A percentile compares a stretch with the other conserved stretches of the same genome.
These are phyloP conservation scores for Physocephala rufipes DNA, from an alignment of 2,888 invertebrate genomes.

Conservation along the genomic window DNA sequence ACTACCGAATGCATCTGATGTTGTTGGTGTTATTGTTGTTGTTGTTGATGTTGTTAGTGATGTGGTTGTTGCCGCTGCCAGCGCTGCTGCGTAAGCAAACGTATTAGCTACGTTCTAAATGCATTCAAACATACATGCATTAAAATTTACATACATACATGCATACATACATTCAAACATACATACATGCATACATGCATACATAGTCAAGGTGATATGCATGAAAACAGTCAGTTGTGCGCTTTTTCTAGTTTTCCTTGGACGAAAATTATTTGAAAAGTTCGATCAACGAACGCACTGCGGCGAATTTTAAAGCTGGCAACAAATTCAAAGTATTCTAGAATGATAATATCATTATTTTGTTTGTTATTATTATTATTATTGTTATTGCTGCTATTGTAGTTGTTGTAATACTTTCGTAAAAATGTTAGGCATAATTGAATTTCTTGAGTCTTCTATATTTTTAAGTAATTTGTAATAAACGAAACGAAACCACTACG, in stretches of 20 bases:
- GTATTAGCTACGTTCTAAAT: constrained; percentile 7
- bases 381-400: background rate
- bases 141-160: background rate
- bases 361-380: too few species aligned
- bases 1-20: background rate
- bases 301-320: constrained; percentile 26
- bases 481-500: background rate
- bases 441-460: constrained; percentile 9
- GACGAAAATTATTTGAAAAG: constrained; percentile 38
- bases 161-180: constrained; percentile 10
- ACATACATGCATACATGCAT: constrained; percentile 6
- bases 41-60: background rate
- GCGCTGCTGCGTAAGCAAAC: constrained; percentile 37
- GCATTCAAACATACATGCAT: constrained; percentile 20
- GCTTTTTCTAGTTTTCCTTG: constrained; percentile 39
- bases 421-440: constrained; percentile 1
- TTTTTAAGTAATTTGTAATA: background rate
- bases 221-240: constrained; percentile 35
- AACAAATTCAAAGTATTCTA: constrained; percentile 15
- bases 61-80: constrained; percentile 48
- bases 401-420: background rate
- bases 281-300: constrained; percentile 36
- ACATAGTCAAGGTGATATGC: constrained; percentile 31
- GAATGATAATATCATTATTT: constrained; percentile 2
- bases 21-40: background rate